phyloP scores from a whole-genome alignment of 2,888 invertebrate species.

The Fabriciana adippe region DNA sequence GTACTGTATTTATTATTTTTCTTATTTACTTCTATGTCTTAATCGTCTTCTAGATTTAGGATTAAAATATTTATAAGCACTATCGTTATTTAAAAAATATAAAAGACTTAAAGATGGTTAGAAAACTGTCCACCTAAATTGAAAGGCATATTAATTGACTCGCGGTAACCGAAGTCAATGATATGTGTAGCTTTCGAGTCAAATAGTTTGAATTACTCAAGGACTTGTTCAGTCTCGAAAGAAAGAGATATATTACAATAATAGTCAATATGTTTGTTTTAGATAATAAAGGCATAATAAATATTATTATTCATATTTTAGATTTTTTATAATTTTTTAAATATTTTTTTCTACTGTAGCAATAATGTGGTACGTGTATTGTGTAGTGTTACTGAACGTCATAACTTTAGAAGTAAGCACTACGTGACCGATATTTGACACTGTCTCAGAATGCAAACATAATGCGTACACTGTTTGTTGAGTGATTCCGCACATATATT shows the following conservation, averaged over 20 bases:
- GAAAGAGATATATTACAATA: slow-evolving; percentile 4
- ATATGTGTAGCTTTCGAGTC: slow-evolving; percentile 42
- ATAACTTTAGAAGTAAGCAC: slow-evolving; percentile 71
- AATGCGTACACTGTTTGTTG: slow-evolving; percentile 36
- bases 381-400: slow-evolving; percentile 63
- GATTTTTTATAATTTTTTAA: neutral
- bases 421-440: slow-evolving; percentile 75
- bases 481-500: slow-evolving; percentile 45
- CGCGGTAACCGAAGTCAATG: slow-evolving; percentile 44
- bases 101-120: neutral
- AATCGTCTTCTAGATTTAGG: neutral
- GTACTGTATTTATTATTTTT: too few relatives aligned
- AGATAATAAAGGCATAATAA: neutral
- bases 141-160: slow-evolving; percentile 49
- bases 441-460: slow-evolving; percentile 59
- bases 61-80: neutral
- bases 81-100: neutral
- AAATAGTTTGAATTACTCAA: slow-evolving; percentile 45
- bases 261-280: neutral
- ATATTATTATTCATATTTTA: neutral
- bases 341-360: slow-evolving; percentile 12
- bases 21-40: neutral
- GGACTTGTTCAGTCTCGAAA: slow-evolving; percentile 37
- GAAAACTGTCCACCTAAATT: slow-evolving; percentile 35
- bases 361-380: slow-evolving; percentile 53